Base-by-base conservation (phyloP, 92 coral and sea anemone species). In the Actinernus sp. region DNA sequence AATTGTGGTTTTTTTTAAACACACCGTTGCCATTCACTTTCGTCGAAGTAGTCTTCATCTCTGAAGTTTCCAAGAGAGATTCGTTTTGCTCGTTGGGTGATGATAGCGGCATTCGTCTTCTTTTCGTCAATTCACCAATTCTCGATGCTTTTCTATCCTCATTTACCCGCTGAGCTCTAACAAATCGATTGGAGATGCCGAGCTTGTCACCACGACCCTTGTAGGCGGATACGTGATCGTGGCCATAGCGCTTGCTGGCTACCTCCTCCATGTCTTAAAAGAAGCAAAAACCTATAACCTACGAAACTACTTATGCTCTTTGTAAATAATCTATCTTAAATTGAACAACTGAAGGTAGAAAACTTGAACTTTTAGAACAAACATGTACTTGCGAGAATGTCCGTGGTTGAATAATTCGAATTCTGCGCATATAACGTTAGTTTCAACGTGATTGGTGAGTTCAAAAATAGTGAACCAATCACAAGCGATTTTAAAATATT, bases 141-240 rank as follows among this genome's bases (percentile, higher is more conserved):
- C 93, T 62, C 9, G 66, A 45, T 1, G 49, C 53, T 7, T 82
- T 86, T 27, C 89, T 83, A 13, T 68, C 82, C 47, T 82, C 76
- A 17, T 30, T 68, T 18, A 76, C 89, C 5, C 65, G 70, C 19
- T 73, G 69, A n/a, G 76, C 81, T 33, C 89, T 62, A 47, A 69
- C 85, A 57, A 74, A 62, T 13, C 93, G 89, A 74, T 69, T 77
- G 34, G 74, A 26, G 2, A 43, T 28, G 28, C 85, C 85, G 12
- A 64, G 30, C 55, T 58, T 84, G 13, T 68, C 76, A 22, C 90
- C 85, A n/a, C 88, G 78, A 51, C 56, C 36, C 58, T 84, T 84
- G 91, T 71, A 84, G 3, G 85, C 33, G 9, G 91, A 84, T 32
- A 25, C 54, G 45, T 64, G 86, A 66, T 84, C 74, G 61, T 84